Evolutionary conservation across 37 sponge, comb jelly and placozoan genomes (phyloP).

Genomic region (Oscarella lobularis): DNA sequence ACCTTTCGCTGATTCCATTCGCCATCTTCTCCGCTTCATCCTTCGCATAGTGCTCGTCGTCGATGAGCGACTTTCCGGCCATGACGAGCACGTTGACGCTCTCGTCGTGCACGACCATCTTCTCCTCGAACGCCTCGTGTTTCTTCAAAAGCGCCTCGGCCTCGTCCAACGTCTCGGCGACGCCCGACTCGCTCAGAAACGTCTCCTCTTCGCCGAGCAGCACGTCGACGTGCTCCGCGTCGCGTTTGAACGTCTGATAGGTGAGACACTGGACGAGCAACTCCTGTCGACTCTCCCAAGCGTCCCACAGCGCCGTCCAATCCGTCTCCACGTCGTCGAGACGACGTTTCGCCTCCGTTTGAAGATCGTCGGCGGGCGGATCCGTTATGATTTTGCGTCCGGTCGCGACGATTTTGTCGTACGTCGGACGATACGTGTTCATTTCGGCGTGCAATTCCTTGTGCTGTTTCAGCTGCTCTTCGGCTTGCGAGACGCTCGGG

Average conservation of each 20-base stretch:
- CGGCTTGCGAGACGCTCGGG: background rate
- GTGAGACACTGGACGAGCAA: background rate
- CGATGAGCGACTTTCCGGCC: background rate
- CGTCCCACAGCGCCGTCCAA: background rate
- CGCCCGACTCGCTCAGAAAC: background rate
- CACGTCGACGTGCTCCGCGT: background rate
- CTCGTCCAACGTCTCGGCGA: background rate
- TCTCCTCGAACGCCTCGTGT: conserved; percentile 54
- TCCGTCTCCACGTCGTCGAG: background rate
- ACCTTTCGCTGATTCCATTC: background rate
- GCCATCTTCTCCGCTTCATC: background rate
- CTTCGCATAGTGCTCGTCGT: background rate
- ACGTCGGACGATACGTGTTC: background rate
- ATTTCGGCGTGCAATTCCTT: background rate
- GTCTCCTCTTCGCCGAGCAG: background rate
- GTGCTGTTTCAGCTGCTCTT: background rate
- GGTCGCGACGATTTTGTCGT: background rate
- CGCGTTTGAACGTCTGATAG: background rate
- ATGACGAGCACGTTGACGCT: background rate
- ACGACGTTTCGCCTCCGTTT: background rate
- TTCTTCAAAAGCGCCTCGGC: conserved; percentile 48
- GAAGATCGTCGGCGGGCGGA: background rate
- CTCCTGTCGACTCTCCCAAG: background rate
- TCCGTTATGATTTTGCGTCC: background rate
- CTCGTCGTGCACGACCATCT: conserved; percentile 36